Base-by-base conservation (phyloP, 2,888 invertebrate genomes). In the Geophilus truncorum region DNA sequence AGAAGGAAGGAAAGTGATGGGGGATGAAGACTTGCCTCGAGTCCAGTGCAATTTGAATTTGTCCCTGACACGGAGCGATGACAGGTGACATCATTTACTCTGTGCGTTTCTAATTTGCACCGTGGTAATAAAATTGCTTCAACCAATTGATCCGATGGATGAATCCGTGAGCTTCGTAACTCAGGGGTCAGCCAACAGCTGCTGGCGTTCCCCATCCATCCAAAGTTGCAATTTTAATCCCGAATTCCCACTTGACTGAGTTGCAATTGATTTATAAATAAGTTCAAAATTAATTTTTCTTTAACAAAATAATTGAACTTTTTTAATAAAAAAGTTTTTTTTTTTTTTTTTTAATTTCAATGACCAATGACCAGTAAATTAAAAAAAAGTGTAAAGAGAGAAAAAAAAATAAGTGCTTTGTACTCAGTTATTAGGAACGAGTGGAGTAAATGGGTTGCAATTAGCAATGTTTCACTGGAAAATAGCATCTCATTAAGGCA, bases 401-500 rank as follows among this genome's bases (percentile, higher is more conserved):
- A 32, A 32, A 32, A 45, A 45, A 45, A 45, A 45, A 40, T 12
- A n/a, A 5, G 45, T 45, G 45, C 45, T 45, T 45, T 18, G 45
- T 18, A 45, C 45, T 45, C 45, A 45, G 62, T 62, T 62, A 62
- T 78, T 78, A 78, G 34, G 36, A 78, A 23, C 40, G 36, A 40
- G 36, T 40, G 77, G 36, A 78, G 78, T 78, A 36, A 78, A 78
- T 78, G 78, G 78, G 36, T 34, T 77, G 78, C 78, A 78, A 78
- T 78, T 78, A 78, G 78, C 78, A 78, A 78, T 78, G 78, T 28
- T 40, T 78, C 36, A 36, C 36, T 34, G 78, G 36, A 78, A 78
- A 78, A 78, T 78, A 78, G 78, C 78, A 78, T 78, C 78, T 78
- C 78, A 78, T 78, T 78, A 78, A 40, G 40, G 32, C 32, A 32